Conservation (phyloP, 2,113 vertebrate genomes). For the Heterotilapia buettikoferi region DNA sequence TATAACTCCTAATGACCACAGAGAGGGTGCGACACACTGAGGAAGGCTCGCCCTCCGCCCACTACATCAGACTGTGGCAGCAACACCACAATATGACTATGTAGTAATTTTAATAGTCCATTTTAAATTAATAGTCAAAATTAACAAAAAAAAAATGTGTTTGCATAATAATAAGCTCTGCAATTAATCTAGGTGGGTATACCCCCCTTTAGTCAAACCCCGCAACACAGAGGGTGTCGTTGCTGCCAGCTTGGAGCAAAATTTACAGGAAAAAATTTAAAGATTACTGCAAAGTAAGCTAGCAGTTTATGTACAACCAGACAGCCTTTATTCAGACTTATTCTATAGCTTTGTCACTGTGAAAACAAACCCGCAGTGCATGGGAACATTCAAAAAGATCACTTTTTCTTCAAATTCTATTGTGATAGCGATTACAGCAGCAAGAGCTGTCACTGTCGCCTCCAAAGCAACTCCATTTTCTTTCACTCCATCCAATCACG, state of each 20-base stretch:
- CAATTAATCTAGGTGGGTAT: background rate
- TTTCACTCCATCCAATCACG: background rate
- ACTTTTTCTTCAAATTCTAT: background rate
- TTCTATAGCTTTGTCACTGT: background rate
- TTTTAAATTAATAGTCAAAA: background rate
- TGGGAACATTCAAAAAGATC: background rate
- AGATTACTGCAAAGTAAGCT: background rate
- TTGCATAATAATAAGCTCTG: background rate
- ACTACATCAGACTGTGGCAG: background rate
- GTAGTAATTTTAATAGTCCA: background rate
- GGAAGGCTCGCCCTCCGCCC: background rate
- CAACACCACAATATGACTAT: background rate
- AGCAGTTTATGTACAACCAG: background rate
- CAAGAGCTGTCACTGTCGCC: background rate
- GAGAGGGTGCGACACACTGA: background rate
- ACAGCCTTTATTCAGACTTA: background rate
- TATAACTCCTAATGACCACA: background rate
- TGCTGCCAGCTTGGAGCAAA: background rate
- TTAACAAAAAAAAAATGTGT: background rate
- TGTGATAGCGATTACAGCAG: background rate
- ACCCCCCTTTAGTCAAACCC: background rate
- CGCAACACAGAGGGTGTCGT: rapidly evolving
- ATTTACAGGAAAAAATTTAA: background rate
- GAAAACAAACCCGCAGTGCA: background rate
- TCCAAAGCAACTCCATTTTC: background rate